A percentile compares a stretch with the other conserved stretches of the same genome.
Evolutionary conservation across 2,113 vertebrate genomes (phyloP).

Genomic region (Peucedramus taeniatus): DNA sequence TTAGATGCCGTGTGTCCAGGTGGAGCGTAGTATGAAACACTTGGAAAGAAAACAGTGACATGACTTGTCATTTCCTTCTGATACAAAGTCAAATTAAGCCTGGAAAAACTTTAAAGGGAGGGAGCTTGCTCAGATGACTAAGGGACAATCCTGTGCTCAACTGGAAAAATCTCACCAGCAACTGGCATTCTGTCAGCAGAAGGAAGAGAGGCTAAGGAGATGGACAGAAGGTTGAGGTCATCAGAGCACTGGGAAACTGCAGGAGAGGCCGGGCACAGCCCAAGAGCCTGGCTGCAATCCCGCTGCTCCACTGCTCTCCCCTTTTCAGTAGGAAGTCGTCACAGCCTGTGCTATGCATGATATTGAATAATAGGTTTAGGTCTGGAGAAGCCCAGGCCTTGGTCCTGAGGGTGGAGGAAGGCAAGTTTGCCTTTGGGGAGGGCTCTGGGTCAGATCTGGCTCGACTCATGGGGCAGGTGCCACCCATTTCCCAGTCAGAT

Average conservation of each 20-base stretch:
- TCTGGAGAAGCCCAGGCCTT: neutral
- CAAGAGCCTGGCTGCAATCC: neutral
- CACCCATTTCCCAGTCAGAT: neutral
- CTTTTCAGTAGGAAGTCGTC: neutral
- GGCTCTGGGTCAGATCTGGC: neutral
- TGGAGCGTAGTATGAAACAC: neutral
- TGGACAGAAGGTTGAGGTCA: neutral
- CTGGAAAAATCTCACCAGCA: conserved; percentile 36
- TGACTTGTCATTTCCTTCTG: conserved; percentile 63
- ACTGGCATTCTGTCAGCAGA: conserved; percentile 25
- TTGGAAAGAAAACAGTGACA: conserved; percentile 40
- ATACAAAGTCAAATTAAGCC: conserved; percentile 14
- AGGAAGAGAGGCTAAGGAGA: conserved; percentile 28
- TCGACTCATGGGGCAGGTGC: neutral
- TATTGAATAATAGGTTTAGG: neutral
- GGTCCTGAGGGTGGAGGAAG: neutral
- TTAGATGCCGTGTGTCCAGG: neutral
- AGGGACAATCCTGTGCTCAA: neutral
- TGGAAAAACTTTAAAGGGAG: conserved; percentile 39
- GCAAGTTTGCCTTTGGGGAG: neutral
- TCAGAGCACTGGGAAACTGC: neutral
- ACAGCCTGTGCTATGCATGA: accelerated
- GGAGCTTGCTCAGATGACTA: conserved; percentile 27
- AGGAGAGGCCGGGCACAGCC: neutral
- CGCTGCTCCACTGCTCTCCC: accelerated